Conservation (phyloP, 2,113 vertebrate genomes). For the Phainopepla nitens region DNA sequence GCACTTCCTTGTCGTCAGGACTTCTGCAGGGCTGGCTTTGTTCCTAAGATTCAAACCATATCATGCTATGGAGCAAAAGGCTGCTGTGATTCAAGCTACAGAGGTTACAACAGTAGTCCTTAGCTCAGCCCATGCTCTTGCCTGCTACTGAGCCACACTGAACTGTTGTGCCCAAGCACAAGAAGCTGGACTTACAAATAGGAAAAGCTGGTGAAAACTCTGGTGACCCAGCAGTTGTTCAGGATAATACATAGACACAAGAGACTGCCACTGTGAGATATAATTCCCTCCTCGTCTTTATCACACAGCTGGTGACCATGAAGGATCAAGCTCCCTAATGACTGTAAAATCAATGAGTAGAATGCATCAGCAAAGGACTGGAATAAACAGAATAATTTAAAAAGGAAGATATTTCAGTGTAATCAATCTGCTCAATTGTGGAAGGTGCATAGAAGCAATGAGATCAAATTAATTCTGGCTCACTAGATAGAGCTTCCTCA, state of each 20-base stretch:
- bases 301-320: background rate
- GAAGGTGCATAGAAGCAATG: background rate
- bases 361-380: background rate
- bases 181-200: background rate
- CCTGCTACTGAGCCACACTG: background rate
- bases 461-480: background rate
- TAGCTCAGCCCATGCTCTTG: background rate
- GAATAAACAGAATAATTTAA: background rate
- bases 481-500: background rate
- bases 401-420: background rate
- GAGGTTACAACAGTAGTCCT: background rate
- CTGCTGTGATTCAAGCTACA: background rate
- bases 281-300: background rate
- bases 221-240: background rate
- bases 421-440: background rate
- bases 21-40: background rate
- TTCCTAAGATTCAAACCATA: background rate
- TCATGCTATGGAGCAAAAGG: background rate
- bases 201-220: background rate
- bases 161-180: background rate
- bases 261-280: background rate
- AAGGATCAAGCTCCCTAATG: background rate
- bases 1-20: background rate
- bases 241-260: background rate
- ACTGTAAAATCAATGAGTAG: background rate